Evolutionary conservation across 2,797 vertebrate genomes (phyloP), one percentile per base, ranked within the genome.

Genomic region (Cyclura pinguis): DNA sequence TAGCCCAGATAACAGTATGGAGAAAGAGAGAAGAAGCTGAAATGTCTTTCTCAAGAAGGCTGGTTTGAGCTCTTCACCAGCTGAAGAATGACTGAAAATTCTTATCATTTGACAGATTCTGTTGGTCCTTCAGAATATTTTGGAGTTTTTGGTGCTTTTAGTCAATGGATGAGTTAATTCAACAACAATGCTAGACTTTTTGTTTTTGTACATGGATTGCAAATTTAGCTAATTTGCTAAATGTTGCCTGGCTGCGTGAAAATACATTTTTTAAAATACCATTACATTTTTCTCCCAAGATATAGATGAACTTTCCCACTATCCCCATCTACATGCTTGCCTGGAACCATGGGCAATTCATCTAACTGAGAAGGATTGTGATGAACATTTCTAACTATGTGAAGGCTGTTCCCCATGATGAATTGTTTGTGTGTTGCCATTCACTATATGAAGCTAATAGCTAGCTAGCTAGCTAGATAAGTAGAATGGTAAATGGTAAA

Each of bases 21-120:
- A 32, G 10, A 38, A 22, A 88, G 64, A 81, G 6, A 50, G 42
- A 14, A 6, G 6, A 72, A 1, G 73, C 0, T 35, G 88, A 94
- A 74, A 88, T 9, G 52, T 88, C 80, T 16, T 10, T 1, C 2
- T 18, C 74, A 32, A 47, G 82, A 87, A 72, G 91, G 57, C 64
- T 18, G 35, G 74, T 80, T 89, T n/a, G 77, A 74, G 81, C 86
- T 84, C 83, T 62, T 90, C 87, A 24, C 0, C 0, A 55, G 1
- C 87, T 88, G 86, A 80, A 2, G 85, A 82, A 89, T 69, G 87
- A 91, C 59, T 35, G 88, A 7, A 64, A 2, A 83, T 82, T 80
- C 6, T n/a, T n/a, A 78, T 22, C 35, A 47, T 74, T 57, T 83
- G n/a, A 82, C 7, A 32, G 8, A 59, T 18, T 59, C 47, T 32